Percentiles rank a stretch among this genome's conserved stretches.
phyloP scores from a whole-genome alignment of 1,140 invertebrate genomes.

The Dreissena rostriformis region DNA sequence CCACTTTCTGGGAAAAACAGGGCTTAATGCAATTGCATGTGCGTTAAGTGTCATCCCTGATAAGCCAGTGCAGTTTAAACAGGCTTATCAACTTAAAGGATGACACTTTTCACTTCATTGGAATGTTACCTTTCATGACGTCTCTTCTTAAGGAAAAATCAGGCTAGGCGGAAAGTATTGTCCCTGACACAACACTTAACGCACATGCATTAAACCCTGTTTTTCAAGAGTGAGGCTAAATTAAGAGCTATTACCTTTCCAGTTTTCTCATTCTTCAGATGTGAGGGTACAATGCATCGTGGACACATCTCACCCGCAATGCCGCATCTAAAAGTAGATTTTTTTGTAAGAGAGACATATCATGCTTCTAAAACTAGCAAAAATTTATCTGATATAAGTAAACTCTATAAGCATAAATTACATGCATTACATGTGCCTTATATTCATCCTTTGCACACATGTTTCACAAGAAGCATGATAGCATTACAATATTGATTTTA shows the following conservation, averaged over 20 bases:
- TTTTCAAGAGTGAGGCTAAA: background rate
- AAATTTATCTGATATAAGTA: too few relatives aligned
- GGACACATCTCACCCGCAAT: slow-evolving; percentile 94
- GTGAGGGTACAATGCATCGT: slow-evolving; percentile 91
- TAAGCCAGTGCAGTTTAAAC: background rate
- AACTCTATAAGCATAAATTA: too few relatives aligned
- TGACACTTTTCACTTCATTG: background rate
- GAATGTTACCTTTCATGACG: background rate
- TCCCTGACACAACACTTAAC: background rate
- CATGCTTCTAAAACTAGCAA: too few relatives aligned
- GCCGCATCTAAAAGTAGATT: slow-evolving; percentile 88
- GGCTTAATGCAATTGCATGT: too few relatives aligned
- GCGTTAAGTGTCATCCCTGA: too few relatives aligned
- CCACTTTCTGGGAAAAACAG: too few relatives aligned
- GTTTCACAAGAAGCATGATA: too few relatives aligned
- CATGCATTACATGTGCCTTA: too few relatives aligned
- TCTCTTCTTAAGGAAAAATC: background rate
- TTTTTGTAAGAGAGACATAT: too few relatives aligned
- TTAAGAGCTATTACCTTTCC: slow-evolving; percentile 80
- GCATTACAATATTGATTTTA: too few relatives aligned
- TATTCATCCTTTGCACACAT: too few relatives aligned
- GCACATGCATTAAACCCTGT: background rate
- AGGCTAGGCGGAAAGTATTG: too few relatives aligned
- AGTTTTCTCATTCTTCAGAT: slow-evolving; percentile 87
- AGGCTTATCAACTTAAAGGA: background rate